Conservation (phyloP, 2,888 invertebrate genomes). For the Penaeus monodon region DNA sequence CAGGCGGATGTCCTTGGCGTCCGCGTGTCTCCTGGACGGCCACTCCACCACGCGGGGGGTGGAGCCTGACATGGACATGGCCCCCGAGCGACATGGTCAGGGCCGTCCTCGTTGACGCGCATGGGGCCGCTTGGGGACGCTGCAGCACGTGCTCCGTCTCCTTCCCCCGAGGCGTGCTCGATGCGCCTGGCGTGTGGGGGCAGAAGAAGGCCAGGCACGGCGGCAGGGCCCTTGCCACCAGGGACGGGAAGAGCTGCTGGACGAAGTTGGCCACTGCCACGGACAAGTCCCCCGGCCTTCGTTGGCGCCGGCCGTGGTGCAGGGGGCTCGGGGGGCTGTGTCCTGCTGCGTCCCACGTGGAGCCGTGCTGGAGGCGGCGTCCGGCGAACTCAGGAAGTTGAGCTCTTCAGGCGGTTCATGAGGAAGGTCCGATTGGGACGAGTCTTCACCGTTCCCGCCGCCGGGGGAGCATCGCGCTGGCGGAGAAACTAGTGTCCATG, state of each 20-base stretch:
- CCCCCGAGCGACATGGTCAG: too few species aligned
- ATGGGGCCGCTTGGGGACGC: too few species aligned
- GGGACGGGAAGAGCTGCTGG: not conserved
- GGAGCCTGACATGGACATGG: not conserved
- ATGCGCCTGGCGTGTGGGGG: not conserved
- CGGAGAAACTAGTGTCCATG: too few species aligned
- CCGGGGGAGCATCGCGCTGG: too few species aligned
- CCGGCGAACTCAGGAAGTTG: not conserved
- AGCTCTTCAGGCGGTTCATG: not conserved
- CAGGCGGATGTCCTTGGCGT: not conserved
- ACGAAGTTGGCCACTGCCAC: not conserved
- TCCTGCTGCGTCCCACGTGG: too few species aligned
- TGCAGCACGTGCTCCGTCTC: too few species aligned
- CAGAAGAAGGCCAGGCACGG: not conserved
- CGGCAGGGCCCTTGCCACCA: not conserved
- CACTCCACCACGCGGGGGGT: not conserved
- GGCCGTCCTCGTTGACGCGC: too few species aligned
- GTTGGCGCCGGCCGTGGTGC: not conserved
- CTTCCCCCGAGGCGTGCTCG: too few species aligned
- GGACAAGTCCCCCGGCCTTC: not conserved
- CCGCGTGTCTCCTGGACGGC: not conserved
- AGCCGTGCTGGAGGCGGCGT: not conserved
- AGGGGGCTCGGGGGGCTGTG: not conserved
- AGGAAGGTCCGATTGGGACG: not conserved
- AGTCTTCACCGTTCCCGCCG: not conserved